Conservation (phyloP, 2,113 vertebrate genomes). For the Pristiophorus japonicus region DNA sequence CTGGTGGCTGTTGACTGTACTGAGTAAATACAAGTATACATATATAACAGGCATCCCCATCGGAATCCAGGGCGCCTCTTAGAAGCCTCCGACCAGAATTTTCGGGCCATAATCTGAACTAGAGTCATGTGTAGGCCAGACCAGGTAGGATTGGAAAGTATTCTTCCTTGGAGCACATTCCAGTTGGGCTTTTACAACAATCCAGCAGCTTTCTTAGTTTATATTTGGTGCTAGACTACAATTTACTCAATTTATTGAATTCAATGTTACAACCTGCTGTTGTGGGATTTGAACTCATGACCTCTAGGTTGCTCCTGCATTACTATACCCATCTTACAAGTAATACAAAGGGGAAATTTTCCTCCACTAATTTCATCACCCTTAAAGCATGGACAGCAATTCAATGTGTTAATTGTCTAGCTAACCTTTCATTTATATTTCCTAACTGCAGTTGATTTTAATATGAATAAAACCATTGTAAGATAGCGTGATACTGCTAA, state of each 20-base stretch:
- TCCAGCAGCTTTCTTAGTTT: neutral
- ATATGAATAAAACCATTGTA: neutral
- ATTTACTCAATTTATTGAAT: neutral
- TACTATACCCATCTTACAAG: neutral
- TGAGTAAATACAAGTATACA: too few relatives aligned
- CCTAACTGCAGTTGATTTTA: neutral
- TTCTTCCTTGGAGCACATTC: too few relatives aligned
- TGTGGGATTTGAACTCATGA: neutral
- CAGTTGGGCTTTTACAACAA: neutral
- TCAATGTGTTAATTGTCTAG: neutral
- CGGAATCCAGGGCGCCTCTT: too few relatives aligned
- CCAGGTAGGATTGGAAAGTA: too few relatives aligned
- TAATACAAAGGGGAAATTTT: neutral
- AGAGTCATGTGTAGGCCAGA: too few relatives aligned
- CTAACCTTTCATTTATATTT: neutral
- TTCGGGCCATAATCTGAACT: too few relatives aligned
- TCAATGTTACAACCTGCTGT: neutral
- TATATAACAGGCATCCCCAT: too few relatives aligned
- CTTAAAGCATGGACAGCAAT: neutral
- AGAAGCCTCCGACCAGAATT: too few relatives aligned
- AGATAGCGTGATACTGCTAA: neutral
- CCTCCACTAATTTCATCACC: neutral
- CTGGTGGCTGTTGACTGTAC: too few relatives aligned
- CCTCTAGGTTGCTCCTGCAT: neutral
- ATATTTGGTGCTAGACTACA: neutral